Conservation (phyloP, 2,113 vertebrate species). For the Dicaeum eximium region DNA sequence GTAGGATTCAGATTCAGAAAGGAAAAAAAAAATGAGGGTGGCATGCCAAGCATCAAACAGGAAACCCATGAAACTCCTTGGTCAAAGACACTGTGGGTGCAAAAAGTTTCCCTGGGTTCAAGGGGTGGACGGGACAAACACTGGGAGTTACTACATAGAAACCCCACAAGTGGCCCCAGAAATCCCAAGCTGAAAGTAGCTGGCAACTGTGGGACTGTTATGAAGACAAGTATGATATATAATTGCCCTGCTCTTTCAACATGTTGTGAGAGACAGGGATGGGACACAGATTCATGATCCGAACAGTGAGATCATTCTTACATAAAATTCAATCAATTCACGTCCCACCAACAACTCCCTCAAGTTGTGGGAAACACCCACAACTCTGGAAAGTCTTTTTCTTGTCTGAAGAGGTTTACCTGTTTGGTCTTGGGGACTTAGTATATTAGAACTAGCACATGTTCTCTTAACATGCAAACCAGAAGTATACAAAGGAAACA, state of each 20-base stretch:
- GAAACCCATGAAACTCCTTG: neutral
- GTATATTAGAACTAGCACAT: neutral
- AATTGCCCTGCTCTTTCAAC: neutral
- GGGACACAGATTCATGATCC: neutral
- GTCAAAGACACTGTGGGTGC: neutral
- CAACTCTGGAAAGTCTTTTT: neutral
- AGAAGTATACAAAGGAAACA: neutral
- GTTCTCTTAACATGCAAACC: neutral
- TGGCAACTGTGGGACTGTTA: neutral
- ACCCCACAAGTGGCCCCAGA: neutral
- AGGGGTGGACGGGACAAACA: neutral
- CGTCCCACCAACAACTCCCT: neutral
- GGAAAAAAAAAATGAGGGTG: neutral
- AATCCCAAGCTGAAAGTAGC: neutral
- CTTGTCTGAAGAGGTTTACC: neutral
- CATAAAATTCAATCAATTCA: neutral
- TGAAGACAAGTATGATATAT: neutral
- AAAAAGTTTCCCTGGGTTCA: neutral
- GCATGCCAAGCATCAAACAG: neutral
- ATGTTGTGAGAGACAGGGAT: neutral
- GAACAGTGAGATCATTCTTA: neutral
- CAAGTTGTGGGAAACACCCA: neutral
- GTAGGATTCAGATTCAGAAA: neutral
- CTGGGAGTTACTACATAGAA: neutral
- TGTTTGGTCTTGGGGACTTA: neutral